Evolutionary conservation across 2,113 vertebrate genomes (phyloP).

Genomic region (Lucifuga dentata): DNA sequence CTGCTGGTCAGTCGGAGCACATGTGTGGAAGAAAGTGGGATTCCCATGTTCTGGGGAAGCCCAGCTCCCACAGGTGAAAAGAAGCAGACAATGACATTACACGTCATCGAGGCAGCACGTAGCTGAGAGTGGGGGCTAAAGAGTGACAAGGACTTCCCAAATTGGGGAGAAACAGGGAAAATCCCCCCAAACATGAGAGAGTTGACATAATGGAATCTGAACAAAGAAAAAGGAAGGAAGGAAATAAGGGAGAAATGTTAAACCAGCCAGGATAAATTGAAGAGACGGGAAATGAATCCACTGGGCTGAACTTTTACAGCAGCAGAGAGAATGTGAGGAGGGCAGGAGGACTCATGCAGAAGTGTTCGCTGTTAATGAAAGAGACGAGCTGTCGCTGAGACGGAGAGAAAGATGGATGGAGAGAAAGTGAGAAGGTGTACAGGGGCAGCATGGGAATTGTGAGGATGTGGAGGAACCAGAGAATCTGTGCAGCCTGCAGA

Average conservation of each 20-base stretch:
- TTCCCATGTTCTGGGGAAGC: too few relatives aligned
- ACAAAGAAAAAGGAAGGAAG: not conserved
- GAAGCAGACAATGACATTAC: too few relatives aligned
- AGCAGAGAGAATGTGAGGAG: not conserved
- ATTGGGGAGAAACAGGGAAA: too few relatives aligned
- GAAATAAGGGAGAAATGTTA: not conserved
- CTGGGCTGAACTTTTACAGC: not conserved
- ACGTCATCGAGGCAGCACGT: too few relatives aligned
- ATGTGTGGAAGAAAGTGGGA: too few relatives aligned
- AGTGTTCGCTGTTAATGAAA: conserved; percentile 6
- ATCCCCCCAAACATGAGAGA: not conserved
- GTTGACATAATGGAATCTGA: not conserved
- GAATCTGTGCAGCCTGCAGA: conserved; percentile 36
- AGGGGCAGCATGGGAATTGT: conserved; percentile 11
- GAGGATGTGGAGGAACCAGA: conserved; percentile 16
- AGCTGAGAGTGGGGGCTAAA: too few relatives aligned
- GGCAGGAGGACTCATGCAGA: conserved; percentile 1
- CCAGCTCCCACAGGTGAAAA: too few relatives aligned
- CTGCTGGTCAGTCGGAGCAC: too few relatives aligned
- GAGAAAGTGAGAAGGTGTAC: not conserved
- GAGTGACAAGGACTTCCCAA: too few relatives aligned
- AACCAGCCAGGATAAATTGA: conserved; percentile 3
- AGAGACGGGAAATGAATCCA: conserved; percentile 1
- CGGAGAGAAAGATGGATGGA: conserved; percentile 5
- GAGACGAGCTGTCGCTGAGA: conserved; percentile 5